phyloP scores from a whole-genome alignment of 2,888 invertebrate genomes.

The Thymelicus sylvestris region DNA sequence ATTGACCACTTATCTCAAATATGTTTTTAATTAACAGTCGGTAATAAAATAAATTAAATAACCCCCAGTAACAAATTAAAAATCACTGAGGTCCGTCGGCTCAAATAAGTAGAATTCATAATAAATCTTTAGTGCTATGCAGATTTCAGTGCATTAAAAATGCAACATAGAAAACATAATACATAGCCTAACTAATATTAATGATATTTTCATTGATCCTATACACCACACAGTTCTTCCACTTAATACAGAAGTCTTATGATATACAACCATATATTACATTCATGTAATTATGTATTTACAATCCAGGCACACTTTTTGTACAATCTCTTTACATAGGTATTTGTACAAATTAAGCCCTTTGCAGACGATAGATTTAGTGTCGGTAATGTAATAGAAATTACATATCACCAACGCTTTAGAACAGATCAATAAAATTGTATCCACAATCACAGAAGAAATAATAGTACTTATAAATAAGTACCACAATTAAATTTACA shows the following conservation, averaged over 20 bases:
- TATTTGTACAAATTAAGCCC: neutral
- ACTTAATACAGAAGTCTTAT: neutral
- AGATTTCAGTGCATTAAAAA: neutral
- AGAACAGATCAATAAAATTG: no score
- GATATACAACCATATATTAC: constrained; percentile 9
- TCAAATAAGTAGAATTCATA: constrained; percentile 13
- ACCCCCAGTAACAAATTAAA: constrained; percentile 2
- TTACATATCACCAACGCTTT: no score
- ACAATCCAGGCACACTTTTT: neutral
- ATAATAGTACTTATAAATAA: no score
- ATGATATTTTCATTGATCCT: neutral
- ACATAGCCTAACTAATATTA: neutral
- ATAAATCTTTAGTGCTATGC: neutral
- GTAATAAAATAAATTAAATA: constrained; percentile 22
- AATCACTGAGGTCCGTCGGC: constrained; percentile 3
- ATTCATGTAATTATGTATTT: neutral
- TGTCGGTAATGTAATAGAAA: no score
- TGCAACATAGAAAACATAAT: neutral
- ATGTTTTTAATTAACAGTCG: neutral
- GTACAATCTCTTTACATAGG: neutral
- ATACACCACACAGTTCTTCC: neutral
- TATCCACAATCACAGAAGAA: no score
- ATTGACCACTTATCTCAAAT: neutral
- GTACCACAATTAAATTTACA: no score
- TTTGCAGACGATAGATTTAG: neutral